Conservation (phyloP, 2,797 vertebrate genomes). For the Poeciliopsis presidionis region DNA sequence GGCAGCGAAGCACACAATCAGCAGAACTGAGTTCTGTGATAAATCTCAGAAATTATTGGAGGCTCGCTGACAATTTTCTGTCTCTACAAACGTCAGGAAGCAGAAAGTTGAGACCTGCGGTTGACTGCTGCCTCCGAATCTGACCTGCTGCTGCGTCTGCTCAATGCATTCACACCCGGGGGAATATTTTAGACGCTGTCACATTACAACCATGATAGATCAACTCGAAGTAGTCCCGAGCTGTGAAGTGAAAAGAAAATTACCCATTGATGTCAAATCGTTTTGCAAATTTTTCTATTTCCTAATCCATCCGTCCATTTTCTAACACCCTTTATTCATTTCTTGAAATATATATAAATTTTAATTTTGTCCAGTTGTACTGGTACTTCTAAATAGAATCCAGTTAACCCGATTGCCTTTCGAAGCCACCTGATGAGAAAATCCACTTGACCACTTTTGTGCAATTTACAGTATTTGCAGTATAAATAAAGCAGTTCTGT, state of each 20-base stretch:
- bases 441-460: not conserved
- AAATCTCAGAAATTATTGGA: conserved; percentile 46
- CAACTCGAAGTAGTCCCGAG: not conserved
- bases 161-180: not conserved
- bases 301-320: too few relatives aligned
- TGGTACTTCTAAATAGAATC: not conserved
- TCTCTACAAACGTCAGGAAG: conserved; percentile 52
- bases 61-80: conserved; percentile 49
- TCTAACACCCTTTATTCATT: not conserved
- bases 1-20: conserved; percentile 59
- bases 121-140: conserved; percentile 32
- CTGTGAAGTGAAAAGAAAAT: not conserved
- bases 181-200: not conserved
- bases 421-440: not conserved
- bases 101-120: conserved; percentile 37
- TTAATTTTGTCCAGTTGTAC: too few relatives aligned
- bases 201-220: not conserved
- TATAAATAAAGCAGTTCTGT: not conserved
- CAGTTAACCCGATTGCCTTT: not conserved
- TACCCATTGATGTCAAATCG: not conserved
- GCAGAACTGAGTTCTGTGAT: conserved; percentile 34
- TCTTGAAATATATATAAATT: too few relatives aligned
- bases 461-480: not conserved
- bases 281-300: not conserved
- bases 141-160: conserved; percentile 3